Evolutionary conservation across 2,888 invertebrate genomes (phyloP).

Genomic region (Apocheima hispidaria): DNA sequence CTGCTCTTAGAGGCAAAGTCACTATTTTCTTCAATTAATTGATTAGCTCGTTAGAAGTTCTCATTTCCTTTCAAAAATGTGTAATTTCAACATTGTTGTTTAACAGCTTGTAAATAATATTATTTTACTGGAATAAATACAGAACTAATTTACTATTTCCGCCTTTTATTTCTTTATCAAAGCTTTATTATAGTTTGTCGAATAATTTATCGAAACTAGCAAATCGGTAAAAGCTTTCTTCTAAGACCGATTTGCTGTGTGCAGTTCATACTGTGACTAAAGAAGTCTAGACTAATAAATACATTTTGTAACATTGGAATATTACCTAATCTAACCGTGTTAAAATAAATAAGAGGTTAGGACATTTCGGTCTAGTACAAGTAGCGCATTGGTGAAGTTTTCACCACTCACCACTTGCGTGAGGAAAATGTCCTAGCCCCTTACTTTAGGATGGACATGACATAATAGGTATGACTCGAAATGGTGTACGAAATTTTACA

Average conservation of each 20-base stretch:
- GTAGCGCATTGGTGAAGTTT: too few relatives aligned
- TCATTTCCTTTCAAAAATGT: neutral
- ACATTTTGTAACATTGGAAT: constrained; percentile 77
- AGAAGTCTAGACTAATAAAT: constrained; percentile 81
- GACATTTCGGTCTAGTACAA: too few relatives aligned
- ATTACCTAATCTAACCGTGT: constrained; percentile 66
- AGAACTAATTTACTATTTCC: constrained; percentile 23
- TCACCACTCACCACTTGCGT: too few relatives aligned
- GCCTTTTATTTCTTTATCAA: constrained; percentile 10
- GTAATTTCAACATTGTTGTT: neutral
- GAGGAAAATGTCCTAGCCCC: too few relatives aligned
- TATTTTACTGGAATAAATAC: constrained; percentile 26
- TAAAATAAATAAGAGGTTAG: constrained; percentile 69
- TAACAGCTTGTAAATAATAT: constrained; percentile 30
- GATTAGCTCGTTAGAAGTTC: neutral
- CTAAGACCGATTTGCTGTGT: too few relatives aligned
- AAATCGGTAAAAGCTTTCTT: too few relatives aligned
- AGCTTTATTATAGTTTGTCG: too few relatives aligned
- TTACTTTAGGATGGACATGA: constrained; percentile 67
- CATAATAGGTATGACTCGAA: constrained; percentile 76
- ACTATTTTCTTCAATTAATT: too few relatives aligned
- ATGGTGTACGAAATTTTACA: constrained; percentile 54
- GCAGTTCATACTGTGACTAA: too few relatives aligned
- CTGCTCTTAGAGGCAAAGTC: too few relatives aligned
- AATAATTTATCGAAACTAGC: too few relatives aligned